Evolutionary conservation across 2,888 invertebrate genomes (phyloP).

Genomic region (Drosophila formosana): DNA sequence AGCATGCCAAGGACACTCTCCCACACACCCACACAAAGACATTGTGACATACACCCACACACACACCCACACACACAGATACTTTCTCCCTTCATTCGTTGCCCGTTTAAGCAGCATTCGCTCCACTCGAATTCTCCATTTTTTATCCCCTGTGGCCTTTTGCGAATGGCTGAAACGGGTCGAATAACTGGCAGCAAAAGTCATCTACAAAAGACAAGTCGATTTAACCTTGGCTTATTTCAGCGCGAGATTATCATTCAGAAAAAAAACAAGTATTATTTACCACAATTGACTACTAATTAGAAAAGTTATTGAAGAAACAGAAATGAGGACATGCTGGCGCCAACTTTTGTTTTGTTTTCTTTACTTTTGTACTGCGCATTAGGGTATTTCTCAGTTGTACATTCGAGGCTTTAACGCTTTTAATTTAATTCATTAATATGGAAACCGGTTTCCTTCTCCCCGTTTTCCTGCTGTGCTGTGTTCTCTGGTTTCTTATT

Average conservation of each 20-base stretch:
- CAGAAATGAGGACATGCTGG: not conserved
- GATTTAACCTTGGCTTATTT: not conserved
- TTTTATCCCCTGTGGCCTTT: not conserved
- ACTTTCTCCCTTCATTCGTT: not conserved
- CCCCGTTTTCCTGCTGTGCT: constrained; percentile 1
- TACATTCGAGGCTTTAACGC: not conserved
- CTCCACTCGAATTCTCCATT: constrained; percentile 7
- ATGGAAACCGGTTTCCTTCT: constrained; percentile 11
- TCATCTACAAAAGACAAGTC: not conserved
- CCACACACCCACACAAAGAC: constrained; percentile 2
- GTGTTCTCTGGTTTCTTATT: constrained; percentile 4
- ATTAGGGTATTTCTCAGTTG: constrained; percentile 3
- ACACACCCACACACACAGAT: not conserved
- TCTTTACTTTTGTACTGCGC: not conserved
- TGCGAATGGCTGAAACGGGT: not conserved
- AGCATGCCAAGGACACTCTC: constrained; percentile 62
- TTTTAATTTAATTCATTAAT: constrained; percentile 57
- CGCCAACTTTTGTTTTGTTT: not conserved
- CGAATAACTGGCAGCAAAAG: not conserved
- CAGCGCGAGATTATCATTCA: not conserved
- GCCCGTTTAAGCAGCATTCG: constrained; percentile 14
- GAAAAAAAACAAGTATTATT: not conserved
- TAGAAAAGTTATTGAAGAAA: not conserved
- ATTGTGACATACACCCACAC: not conserved
- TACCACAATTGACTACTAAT: constrained; percentile 1